Evolutionary conservation across 1,140 invertebrate species (phyloP).

Genomic region (Eubasilissa regina): DNA sequence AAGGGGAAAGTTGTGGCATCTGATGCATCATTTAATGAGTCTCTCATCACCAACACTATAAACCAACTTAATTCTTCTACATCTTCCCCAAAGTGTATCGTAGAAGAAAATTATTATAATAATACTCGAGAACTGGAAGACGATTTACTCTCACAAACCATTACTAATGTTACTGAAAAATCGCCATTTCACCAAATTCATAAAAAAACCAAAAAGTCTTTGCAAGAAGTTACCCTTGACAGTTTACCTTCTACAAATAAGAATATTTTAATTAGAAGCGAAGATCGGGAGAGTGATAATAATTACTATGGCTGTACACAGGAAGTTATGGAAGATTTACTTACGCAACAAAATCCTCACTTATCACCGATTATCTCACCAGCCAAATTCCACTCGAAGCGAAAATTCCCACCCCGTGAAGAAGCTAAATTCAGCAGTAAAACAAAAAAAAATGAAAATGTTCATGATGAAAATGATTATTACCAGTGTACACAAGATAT

Average conservation of each 20-base stretch:
- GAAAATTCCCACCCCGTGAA: background rate
- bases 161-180: constrained; percentile 4
- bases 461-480: background rate
- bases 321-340: constrained; percentile 23
- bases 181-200: background rate
- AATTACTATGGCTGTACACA: constrained; percentile 35
- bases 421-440: background rate
- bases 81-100: constrained; percentile 15
- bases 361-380: background rate
- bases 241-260: background rate
- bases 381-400: background rate
- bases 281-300: background rate
- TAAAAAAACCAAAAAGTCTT: background rate
- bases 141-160: constrained; percentile 35
- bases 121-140: constrained; percentile 35
- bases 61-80: constrained; percentile 23
- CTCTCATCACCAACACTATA: constrained; percentile 2
- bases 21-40: constrained; percentile 9
- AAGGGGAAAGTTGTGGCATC: background rate
- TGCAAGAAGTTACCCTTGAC: background rate
- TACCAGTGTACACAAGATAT: constrained; percentile 1
- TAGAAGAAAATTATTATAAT: constrained; percentile 66
- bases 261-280: constrained; percentile 9
- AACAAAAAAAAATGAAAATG: background rate
- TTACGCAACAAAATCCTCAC: constrained; percentile 17